These are phyloP conservation scores for Terebella lapidaria DNA, from an alignment of 2,888 invertebrate genomes.

Conservation along the genomic window DNA sequence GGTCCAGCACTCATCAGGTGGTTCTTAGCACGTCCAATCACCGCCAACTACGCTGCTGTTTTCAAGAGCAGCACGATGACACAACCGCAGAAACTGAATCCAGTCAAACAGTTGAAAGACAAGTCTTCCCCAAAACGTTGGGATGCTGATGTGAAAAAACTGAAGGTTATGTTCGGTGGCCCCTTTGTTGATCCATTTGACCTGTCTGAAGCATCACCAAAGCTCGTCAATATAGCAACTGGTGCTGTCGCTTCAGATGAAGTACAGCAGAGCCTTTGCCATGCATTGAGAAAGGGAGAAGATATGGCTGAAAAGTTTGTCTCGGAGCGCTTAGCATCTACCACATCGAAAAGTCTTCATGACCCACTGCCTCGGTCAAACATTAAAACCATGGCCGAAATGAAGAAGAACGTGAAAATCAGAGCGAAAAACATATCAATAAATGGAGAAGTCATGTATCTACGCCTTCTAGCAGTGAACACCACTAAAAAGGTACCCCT, in stretches of 20 bases:
- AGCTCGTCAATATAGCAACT: neutral
- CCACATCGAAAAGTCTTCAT: no score
- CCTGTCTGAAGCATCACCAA: neutral
- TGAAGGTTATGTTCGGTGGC: neutral
- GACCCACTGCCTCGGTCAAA: no score
- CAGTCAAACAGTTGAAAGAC: neutral
- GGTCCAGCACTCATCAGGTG: neutral
- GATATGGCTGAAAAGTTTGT: neutral
- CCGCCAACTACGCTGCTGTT: neutral
- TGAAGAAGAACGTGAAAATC: no score
- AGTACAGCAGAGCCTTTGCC: neutral
- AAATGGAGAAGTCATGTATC: no score
- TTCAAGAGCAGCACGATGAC: neutral
- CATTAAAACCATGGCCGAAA: no score
- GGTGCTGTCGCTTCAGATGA: neutral
- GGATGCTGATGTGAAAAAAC: neutral
- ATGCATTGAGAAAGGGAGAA: neutral
- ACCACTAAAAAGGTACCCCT: no score
- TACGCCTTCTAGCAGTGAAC: no score
- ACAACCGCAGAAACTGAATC: neutral
- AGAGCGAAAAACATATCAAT: no score
- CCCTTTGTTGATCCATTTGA: neutral
- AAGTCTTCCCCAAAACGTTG: neutral
- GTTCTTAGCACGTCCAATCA: neutral
- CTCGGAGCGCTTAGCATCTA: no score